These are phyloP conservation scores for Dione vanillae DNA, from an alignment of 2,888 invertebrate genomes.

Conservation along the genomic window DNA sequence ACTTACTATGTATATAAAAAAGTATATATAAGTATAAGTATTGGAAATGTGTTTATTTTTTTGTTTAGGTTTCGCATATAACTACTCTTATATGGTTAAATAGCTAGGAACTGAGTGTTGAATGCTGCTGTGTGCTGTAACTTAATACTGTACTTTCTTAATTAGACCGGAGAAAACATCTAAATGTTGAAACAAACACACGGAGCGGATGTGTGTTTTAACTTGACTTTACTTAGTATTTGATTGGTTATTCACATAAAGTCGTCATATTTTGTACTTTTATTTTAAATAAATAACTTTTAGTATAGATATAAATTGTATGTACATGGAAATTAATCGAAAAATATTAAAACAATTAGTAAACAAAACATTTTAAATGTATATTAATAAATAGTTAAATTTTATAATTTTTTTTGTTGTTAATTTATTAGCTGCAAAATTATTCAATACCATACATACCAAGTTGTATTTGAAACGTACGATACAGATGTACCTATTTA, in stretches of 20 bases:
- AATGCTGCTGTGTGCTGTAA: not conserved
- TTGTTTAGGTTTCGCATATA: not conserved
- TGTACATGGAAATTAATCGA: too few species aligned
- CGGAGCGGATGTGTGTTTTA: not conserved
- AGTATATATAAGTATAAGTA: not conserved
- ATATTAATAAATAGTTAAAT: too few species aligned
- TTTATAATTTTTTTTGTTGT: too few species aligned
- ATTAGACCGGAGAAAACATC: slow-evolving; percentile 3
- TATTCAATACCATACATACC: too few species aligned
- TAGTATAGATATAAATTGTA: too few species aligned
- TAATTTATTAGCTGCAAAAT: too few species aligned
- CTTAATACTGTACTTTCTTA: slow-evolving; percentile 2
- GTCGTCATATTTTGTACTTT: not conserved
- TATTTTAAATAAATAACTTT: not conserved
- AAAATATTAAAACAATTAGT: too few species aligned
- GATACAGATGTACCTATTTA: too few species aligned
- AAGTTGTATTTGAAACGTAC: too few species aligned
- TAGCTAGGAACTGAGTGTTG: not conserved
- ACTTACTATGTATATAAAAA: not conserved
- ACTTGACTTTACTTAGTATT: not conserved
- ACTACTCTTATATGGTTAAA: not conserved
- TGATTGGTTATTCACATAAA: not conserved
- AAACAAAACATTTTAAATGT: too few species aligned
- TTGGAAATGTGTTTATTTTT: not conserved
- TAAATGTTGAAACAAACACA: not conserved